These are phyloP conservation scores for Charadrius vociferus DNA, from an alignment of 2,113 vertebrate genomes.

Conservation along the genomic window DNA sequence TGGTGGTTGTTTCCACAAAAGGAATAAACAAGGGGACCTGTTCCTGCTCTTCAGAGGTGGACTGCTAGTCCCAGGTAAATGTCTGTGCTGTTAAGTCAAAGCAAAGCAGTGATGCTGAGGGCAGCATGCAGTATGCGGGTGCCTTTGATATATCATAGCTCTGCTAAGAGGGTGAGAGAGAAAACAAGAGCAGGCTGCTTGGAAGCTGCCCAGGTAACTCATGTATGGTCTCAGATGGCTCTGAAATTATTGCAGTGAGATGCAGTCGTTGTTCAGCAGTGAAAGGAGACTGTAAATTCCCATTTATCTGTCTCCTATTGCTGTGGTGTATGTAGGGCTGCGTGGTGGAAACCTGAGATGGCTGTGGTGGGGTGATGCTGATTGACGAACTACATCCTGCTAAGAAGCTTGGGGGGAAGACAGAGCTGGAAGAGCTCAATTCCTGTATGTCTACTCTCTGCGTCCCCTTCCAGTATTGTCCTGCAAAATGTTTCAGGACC, in stretches of 20 bases:
- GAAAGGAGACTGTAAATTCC: not conserved
- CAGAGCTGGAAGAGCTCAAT: not conserved
- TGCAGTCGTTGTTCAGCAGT: not conserved
- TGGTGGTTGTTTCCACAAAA: not conserved
- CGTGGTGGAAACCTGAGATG: fast-evolving
- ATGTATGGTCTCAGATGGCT: not conserved
- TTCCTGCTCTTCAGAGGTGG: not conserved
- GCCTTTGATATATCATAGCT: not conserved
- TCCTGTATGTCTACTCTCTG: not conserved
- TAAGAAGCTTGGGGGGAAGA: not conserved
- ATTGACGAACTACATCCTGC: not conserved
- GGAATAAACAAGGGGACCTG: not conserved
- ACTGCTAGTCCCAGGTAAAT: not conserved
- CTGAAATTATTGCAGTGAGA: not conserved
- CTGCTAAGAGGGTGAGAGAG: not conserved
- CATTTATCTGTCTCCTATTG: not conserved
- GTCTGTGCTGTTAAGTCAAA: not conserved
- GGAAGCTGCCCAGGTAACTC: not conserved
- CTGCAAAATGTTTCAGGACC: not conserved
- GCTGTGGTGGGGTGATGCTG: not conserved
- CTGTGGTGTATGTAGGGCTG: not conserved
- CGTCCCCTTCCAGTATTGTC: not conserved
- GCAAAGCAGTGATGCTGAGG: not conserved
- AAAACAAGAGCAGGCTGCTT: not conserved
- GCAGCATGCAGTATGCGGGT: fast-evolving